Conservation (phyloP, 2,888 invertebrate genomes). For the Thereva nobilitata region DNA sequence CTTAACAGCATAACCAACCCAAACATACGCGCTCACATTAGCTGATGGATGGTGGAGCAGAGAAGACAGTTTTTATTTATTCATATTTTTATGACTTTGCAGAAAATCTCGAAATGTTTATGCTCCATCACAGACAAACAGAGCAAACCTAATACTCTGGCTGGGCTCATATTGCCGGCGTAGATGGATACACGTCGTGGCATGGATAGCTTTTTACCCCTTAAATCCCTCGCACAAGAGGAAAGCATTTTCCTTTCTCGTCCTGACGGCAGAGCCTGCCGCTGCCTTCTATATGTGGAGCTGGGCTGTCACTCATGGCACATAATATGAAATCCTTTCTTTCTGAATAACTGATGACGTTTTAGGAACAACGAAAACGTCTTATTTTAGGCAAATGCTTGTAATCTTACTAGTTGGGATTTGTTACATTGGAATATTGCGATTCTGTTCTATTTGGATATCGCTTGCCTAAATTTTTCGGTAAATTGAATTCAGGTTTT, state of each 20-base stretch:
- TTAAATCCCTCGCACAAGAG: neutral
- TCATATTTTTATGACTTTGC: conserved; percentile 22
- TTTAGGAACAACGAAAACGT: conserved; percentile 3
- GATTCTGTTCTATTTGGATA: too few relatives aligned
- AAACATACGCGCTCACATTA: conserved; percentile 8
- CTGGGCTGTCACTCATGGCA: conserved; percentile 7
- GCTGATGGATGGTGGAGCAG: conserved; percentile 1
- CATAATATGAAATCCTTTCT: conserved; percentile 15
- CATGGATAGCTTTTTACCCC: neutral
- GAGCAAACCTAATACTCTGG: neutral
- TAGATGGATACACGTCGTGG: neutral
- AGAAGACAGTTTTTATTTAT: conserved; percentile 19
- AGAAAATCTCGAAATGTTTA: conserved; percentile 20
- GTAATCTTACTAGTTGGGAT: too few relatives aligned
- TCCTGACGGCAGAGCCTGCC: conserved; percentile 2
- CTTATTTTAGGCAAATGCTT: too few relatives aligned
- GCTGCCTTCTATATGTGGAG: too few relatives aligned
- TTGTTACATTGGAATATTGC: too few relatives aligned
- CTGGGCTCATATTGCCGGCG: neutral
- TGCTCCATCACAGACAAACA: conserved; percentile 12
- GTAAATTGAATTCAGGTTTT: too few relatives aligned
- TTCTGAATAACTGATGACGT: conserved; percentile 6
- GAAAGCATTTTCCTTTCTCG: neutral
- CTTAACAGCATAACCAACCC: conserved; percentile 3
- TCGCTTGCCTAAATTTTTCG: too few relatives aligned